These are phyloP conservation scores for Callinectes sapidus DNA, from an alignment of 2,888 invertebrate species.

Conservation along the genomic window DNA sequence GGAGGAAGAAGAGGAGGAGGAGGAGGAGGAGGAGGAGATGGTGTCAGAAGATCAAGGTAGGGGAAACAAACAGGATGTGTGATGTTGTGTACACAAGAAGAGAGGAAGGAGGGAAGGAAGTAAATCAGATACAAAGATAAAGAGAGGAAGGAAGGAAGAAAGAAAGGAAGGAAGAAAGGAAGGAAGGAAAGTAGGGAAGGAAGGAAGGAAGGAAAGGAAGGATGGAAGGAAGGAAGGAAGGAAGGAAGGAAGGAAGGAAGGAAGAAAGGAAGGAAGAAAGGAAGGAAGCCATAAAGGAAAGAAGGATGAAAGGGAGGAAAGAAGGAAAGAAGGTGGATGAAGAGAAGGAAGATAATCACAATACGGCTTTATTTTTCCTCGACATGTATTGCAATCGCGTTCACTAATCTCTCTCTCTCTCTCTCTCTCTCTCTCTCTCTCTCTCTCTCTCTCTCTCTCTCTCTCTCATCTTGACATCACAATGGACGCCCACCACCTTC, in stretches of 20 bases:
- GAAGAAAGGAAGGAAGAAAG: too few relatives aligned
- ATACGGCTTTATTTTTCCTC: neutral
- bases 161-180: neutral
- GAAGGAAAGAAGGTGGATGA: neutral
- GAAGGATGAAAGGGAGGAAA: too few relatives aligned
- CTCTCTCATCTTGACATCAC: neutral
- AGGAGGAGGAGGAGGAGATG: neutral
- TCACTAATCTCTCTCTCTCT: neutral
- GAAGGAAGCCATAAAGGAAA: neutral
- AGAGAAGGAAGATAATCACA: neutral
- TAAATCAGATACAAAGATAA: too few relatives aligned
- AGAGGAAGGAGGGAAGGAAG: neutral
- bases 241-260: neutral
- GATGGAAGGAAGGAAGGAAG: neutral
- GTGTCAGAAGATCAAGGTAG: neutral
- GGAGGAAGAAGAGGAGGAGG: conserved; percentile 31
- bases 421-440: neutral
- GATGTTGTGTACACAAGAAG: neutral
- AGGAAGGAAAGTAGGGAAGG: neutral
- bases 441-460: conserved; percentile 13
- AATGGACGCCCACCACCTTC: neutral
- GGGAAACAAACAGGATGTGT: neutral
- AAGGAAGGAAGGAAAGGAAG: too few relatives aligned
- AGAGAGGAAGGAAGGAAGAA: neutral
- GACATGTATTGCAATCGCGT: neutral